A percentile compares a stretch with the other conserved stretches of the same genome.
phyloP scores from a whole-genome alignment of 2,888 invertebrate species.

The Temnothorax unifasciatus region DNA sequence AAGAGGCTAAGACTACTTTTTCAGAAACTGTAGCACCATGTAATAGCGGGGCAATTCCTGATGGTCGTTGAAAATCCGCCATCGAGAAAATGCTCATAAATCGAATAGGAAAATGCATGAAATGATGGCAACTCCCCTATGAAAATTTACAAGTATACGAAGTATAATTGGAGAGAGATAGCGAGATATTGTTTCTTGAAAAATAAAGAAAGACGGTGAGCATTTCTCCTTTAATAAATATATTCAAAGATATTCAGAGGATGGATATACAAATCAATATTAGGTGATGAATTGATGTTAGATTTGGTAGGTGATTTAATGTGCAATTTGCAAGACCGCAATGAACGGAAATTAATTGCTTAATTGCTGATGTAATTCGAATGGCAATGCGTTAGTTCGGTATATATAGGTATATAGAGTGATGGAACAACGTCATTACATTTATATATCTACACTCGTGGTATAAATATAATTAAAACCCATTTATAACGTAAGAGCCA shows the following conservation, averaged over 20 bases:
- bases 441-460: conserved; percentile 21
- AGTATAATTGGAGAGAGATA: too few relatives aligned
- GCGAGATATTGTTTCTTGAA: neutral
- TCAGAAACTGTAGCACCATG: neutral
- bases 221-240: conserved; percentile 30
- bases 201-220: neutral
- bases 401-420: neutral
- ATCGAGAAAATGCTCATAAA: neutral
- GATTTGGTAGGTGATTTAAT: neutral
- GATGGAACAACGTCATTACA: neutral
- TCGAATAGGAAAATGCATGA: neutral
- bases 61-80: neutral
- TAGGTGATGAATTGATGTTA: conserved; percentile 15
- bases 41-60: neutral
- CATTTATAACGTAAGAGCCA: neutral
- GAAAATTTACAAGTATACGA: too few relatives aligned
- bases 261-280: conserved; percentile 17
- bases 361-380: conserved; percentile 4
- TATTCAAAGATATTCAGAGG: conserved; percentile 26
- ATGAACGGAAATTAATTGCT: conserved; percentile 12
- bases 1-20: neutral
- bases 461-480: conserved; percentile 5
- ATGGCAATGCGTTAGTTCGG: conserved; percentile 4
- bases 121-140: too few relatives aligned
- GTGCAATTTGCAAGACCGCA: conserved; percentile 21